phyloP scores from a whole-genome alignment of 2,797 vertebrate species.

The Chelon labrosus region DNA sequence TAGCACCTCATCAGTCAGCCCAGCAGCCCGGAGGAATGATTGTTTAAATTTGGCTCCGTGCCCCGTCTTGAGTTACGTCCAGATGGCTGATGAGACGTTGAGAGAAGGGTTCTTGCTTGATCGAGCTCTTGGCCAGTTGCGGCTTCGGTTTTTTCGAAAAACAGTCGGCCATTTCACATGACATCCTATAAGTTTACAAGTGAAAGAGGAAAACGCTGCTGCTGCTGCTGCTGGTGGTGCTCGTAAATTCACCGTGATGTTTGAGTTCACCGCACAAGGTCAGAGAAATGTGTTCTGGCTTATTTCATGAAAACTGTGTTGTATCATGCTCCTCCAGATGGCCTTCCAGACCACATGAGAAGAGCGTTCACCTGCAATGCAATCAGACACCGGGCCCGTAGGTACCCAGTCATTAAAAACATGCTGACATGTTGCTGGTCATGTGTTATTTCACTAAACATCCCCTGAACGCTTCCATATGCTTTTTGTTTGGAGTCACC shows the following conservation, averaged over 20 bases:
- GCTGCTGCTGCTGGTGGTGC: slow-evolving; percentile 7
- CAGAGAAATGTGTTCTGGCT: slow-evolving; percentile 60
- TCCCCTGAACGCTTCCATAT: slow-evolving; percentile 59
- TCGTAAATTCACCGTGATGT: slow-evolving; percentile 51
- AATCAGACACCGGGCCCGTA: slow-evolving; percentile 41
- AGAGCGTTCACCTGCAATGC: slow-evolving; percentile 57
- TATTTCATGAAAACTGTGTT: slow-evolving; percentile 52
- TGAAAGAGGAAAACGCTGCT: slow-evolving; percentile 5
- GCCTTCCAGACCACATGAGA: slow-evolving; percentile 52
- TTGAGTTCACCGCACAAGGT: slow-evolving; percentile 59
- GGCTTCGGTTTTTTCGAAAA: slow-evolving; percentile 41
- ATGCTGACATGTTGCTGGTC: slow-evolving; percentile 47
- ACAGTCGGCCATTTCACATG: slow-evolving; percentile 50
- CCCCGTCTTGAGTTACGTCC: slow-evolving; percentile 75
- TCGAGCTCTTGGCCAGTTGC: slow-evolving; percentile 43
- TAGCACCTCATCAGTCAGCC: slow-evolving; percentile 84
- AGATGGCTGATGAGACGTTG: slow-evolving; percentile 71
- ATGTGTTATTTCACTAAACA: slow-evolving; percentile 51
- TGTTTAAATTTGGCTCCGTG: slow-evolving; percentile 76
- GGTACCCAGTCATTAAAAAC: slow-evolving; percentile 43
- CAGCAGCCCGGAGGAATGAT: slow-evolving; percentile 66
- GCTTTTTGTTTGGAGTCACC: slow-evolving; percentile 48
- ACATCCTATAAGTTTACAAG: slow-evolving; percentile 48
- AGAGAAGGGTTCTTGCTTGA: slow-evolving; percentile 57
- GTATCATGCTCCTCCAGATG: slow-evolving; percentile 58